phyloP scores from a whole-genome alignment of 2,797 vertebrate species.

The Amniataba percoides region DNA sequence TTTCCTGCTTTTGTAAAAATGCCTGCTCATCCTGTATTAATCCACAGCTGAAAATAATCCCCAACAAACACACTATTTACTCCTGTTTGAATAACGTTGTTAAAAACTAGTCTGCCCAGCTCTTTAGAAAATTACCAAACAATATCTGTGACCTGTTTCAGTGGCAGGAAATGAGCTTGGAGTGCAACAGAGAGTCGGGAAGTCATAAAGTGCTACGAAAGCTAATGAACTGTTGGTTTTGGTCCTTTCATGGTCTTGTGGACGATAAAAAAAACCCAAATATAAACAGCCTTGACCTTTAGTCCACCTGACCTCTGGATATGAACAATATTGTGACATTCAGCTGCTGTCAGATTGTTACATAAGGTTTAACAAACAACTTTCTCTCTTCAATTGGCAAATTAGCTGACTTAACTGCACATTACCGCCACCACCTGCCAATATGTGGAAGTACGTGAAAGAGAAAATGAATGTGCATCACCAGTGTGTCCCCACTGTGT shows the following conservation, averaged over 20 bases:
- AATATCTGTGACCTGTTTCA: neutral
- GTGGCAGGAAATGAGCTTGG: neutral
- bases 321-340: neutral
- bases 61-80: neutral
- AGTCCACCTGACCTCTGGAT: neutral
- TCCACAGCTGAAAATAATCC: too few species aligned
- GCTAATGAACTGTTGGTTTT: neutral
- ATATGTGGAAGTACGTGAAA: neutral
- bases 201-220: neutral
- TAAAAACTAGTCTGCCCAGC: neutral
- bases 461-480: neutral
- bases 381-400: neutral
- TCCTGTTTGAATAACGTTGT: neutral
- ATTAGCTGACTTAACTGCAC: too few species aligned
- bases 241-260: neutral
- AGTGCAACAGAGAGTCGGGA: neutral
- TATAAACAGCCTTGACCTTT: neutral
- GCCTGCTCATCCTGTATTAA: too few species aligned
- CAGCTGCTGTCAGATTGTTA: neutral
- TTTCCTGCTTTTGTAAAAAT: too few species aligned
- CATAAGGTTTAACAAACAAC: neutral
- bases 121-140: too few species aligned
- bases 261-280: neutral
- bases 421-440: constrained; percentile 16
- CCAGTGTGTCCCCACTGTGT: neutral